These are phyloP conservation scores for Epizoanthus illoricatus DNA, from an alignment of 92 coral and sea anemone species.

Conservation along the genomic window DNA sequence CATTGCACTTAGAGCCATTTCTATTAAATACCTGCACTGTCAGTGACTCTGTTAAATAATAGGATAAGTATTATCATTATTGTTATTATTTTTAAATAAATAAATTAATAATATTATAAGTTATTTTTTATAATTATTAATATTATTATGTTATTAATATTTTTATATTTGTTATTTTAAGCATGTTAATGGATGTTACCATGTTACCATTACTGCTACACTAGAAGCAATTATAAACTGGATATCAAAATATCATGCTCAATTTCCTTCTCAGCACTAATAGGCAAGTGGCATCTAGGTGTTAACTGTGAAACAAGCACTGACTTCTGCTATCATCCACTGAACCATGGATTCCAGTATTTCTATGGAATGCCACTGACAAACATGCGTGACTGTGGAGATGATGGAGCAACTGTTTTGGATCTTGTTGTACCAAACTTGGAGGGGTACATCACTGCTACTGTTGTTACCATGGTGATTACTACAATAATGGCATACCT, in stretches of 20 bases:
- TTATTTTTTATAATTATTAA: too few species aligned
- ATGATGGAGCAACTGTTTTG: conserved; percentile 39
- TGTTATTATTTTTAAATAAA: too few species aligned
- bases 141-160: too few species aligned
- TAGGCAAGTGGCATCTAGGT: conserved; percentile 77
- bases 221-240: neutral
- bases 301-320: too few species aligned
- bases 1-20: too few species aligned
- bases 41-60: too few species aligned
- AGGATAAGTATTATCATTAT: too few species aligned
- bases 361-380: conserved; percentile 77
- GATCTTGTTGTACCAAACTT: conserved; percentile 43
- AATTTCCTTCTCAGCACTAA: conserved; percentile 41
- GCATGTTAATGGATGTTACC: too few species aligned
- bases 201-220: neutral
- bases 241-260: neutral
- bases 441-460: conserved; percentile 16
- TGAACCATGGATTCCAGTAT: neutral
- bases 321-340: too few species aligned
- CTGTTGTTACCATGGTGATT: conserved; percentile 38
- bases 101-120: too few species aligned
- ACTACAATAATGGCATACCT: conserved; percentile 32
- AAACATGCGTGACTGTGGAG: conserved; percentile 54
- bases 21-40: too few species aligned
- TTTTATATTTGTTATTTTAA: too few species aligned